Evolutionary conservation across 2,888 invertebrate species (phyloP), one percentile per base, ranked within the genome.

Genomic region (Cryptus armator): DNA sequence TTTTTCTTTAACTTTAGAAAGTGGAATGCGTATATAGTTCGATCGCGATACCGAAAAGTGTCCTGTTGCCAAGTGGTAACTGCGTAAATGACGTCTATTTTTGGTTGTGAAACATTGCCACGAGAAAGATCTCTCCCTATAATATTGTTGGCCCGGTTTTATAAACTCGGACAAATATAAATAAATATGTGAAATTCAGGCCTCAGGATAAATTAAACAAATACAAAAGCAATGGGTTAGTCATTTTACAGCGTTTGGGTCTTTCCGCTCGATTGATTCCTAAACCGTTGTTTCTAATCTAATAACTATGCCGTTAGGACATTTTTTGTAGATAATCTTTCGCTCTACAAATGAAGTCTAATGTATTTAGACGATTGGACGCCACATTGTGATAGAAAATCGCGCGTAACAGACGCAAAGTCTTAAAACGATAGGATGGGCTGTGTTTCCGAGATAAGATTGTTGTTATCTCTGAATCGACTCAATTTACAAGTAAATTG

Each of bases 1-100:
- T 24, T 19, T 24, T 62, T 12, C 14, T 14, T 62, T 12, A 62
- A 14, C 14, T 48, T 46, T 29, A 71, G 53, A 71, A 71, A 71
- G 71, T 71, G 14, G 9, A 19, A 43, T 56, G 19, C 43, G 14
- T 43, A 72, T 72, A 56, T 66, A 37, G 53, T 32, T 37, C 56
- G 6, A 44, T 14, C 29, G 56, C 46, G 62, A 48, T 37, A 70
- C 32, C 29, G 29, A 37, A 59, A 7, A 78, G 48, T 46, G 56
- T 59, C 24, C 53, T 32, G 62, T 29, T 82, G 85, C 85, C 82
- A 85, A 85, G 71, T 66, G 53, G 66, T 53, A 80, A 83, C 71
- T 83, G 83, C 83, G 81, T 77, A 80, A 51, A 66, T 19, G 29
- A 44, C 62, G 44, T 77, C 72, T 85, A 81, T 83, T 83, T 81